A percentile compares a stretch with the other conserved stretches of the same genome.
Conservation (phyloP, 2,797 vertebrate genomes). For the Molossus molossus region DNA sequence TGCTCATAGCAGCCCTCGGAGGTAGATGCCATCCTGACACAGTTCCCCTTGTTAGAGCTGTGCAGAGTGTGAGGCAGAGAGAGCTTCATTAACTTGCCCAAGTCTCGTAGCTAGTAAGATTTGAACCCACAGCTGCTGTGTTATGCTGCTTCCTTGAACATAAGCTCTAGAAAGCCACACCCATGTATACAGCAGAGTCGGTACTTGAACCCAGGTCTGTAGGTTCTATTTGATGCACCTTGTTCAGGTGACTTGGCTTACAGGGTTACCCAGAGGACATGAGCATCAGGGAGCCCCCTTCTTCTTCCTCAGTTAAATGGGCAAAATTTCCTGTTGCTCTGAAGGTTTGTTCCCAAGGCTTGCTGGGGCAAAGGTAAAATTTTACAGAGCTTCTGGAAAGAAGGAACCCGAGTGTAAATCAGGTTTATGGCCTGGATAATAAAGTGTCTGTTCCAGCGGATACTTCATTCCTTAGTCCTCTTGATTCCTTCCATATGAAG, state of each 20-base stretch:
- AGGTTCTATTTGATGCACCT: neutral
- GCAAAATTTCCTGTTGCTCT: conserved; percentile 67
- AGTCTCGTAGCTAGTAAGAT: neutral
- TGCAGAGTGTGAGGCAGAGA: neutral
- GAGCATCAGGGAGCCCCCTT: neutral
- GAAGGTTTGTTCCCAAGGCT: conserved; percentile 62
- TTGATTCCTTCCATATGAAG: conserved; percentile 91
- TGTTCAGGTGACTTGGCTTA: conserved; percentile 46
- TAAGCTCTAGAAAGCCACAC: neutral
- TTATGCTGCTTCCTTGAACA: neutral
- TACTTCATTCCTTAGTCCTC: conserved; percentile 84
- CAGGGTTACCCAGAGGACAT: conserved; percentile 51
- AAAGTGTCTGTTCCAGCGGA: conserved; percentile 84
- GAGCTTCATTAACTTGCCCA: neutral
- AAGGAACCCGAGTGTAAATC: conserved; percentile 87
- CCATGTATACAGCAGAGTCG: neutral
- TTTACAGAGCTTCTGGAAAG: conserved; percentile 84
- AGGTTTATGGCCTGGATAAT: conserved; percentile 87
- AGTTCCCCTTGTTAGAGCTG: neutral
- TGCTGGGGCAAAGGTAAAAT: conserved; percentile 82
- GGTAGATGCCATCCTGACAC: fast-evolving
- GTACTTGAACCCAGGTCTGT: neutral
- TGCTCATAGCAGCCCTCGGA: neutral
- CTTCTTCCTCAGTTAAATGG: neutral
- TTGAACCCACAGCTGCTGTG: neutral